phyloP scores from a whole-genome alignment of 92 coral and sea anemone species.

The Phenganax stokvisi region DNA sequence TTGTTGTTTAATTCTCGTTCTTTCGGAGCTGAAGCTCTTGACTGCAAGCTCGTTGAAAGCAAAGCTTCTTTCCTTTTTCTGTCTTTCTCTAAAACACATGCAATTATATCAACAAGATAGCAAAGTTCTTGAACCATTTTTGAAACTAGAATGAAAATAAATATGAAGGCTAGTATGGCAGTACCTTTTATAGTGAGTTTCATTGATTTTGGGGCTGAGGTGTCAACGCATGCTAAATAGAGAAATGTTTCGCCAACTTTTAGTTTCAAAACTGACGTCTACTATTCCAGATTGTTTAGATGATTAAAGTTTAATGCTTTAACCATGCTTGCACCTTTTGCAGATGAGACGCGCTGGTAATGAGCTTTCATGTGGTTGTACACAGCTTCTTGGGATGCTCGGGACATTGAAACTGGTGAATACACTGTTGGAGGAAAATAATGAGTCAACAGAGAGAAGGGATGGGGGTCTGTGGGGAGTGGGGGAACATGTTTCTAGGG shows the following conservation, averaged over 20 bases:
- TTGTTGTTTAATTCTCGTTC: neutral
- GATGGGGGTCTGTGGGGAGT: too few species aligned
- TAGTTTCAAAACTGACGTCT: neutral
- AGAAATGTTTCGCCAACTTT: neutral
- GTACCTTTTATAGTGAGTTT: constrained; percentile 67
- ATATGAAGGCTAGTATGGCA: neutral
- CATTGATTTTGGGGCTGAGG: constrained; percentile 80
- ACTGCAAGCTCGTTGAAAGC: neutral
- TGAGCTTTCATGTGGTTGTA: constrained; percentile 82
- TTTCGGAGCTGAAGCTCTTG: constrained; percentile 1
- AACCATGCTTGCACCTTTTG: constrained; percentile 53
- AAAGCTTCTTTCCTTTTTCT: constrained; percentile 31
- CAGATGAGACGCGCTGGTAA: constrained; percentile 64
- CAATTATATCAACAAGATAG: too few species aligned
- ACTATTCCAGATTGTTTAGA: neutral
- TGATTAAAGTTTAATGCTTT: neutral
- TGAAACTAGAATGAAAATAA: too few species aligned
- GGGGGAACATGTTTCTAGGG: too few species aligned
- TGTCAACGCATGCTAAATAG: constrained; percentile 69
- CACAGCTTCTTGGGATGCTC: constrained; percentile 67
- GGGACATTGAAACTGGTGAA: constrained; percentile 73
- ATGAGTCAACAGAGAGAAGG: neutral
- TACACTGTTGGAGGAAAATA: constrained; percentile 37
- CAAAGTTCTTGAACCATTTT: too few species aligned
- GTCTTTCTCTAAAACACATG: constrained; percentile 19